Evolutionary conservation across 2,113 vertebrate genomes (phyloP), one percentile per base, ranked within the genome.

Genomic region (Saiga tatarica): DNA sequence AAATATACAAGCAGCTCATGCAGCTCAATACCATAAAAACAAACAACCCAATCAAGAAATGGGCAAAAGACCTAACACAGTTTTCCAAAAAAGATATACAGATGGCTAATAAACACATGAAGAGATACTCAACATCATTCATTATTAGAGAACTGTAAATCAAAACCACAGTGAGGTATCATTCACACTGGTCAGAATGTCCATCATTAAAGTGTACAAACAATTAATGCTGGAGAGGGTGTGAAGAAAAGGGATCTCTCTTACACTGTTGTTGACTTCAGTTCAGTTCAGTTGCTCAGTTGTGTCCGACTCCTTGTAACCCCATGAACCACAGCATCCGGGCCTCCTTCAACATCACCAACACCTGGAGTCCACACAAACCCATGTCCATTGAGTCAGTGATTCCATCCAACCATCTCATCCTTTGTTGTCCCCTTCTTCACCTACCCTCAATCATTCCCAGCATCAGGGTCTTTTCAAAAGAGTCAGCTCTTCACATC

Each of bases 251-350:
- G 33, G 33, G 33, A 67, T 19, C 7, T 67, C 4, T 67, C 62
- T 67, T n/a, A 17, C 16, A 19, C 33, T 67, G 62, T n/a, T 67
- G 7, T 64, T 64, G 28, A 62, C 14, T 62, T 64, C 30, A 64
- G 62, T 17, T 64, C 60, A 64, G 60, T 33, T 64, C 30, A 17
- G 60, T 17, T 3, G 7, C 0, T 64, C 6, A 64, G 30, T 17
- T 30, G 0, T 33, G 60, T 64, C 62, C 0, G 7, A 64, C 30
- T n/a, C 30, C 7, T 64, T n/a, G 30, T 0, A 7, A 64, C 15
- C 15, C 30, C 62, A n/a, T n/a, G 15, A 64, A 64, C 0, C 30
- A 8, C 62, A 64, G 30, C 15, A 64, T 8, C 30, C 62, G n/a
- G 62, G 30, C 62, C 62, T 64, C 30, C 62, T 30, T 64, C 1